These are phyloP conservation scores for Ailurus styani DNA, from an alignment of 2,113 vertebrate genomes.

Conservation along the genomic window DNA sequence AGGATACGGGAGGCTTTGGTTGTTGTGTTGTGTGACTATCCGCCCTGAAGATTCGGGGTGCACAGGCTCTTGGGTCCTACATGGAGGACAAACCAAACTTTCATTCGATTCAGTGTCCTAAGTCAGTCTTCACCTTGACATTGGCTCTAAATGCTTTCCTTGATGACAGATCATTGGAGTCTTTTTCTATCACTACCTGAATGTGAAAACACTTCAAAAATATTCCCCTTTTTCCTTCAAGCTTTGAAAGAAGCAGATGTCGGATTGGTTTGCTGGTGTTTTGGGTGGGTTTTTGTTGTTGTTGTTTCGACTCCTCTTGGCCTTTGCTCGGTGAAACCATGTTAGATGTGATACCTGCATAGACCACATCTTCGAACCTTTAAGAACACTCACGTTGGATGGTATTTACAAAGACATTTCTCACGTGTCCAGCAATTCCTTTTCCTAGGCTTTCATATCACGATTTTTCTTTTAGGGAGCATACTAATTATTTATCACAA, in stretches of 20 bases:
- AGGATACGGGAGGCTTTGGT: accelerated
- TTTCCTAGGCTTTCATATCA: background rate
- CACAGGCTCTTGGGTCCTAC: background rate
- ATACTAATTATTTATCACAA: background rate
- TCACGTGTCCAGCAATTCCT: background rate
- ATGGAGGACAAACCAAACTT: background rate
- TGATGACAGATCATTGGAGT: background rate
- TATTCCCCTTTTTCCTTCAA: background rate
- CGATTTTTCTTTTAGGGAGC: background rate
- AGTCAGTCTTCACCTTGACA: background rate
- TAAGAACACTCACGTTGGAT: background rate
- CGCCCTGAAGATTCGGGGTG: background rate
- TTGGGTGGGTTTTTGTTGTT: background rate
- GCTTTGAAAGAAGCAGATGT: background rate
- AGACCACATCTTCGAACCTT: background rate
- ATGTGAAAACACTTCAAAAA: background rate
- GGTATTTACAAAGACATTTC: background rate
- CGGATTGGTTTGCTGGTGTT: background rate
- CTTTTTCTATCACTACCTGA: background rate
- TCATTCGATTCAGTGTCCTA: background rate
- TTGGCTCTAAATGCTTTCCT: background rate
- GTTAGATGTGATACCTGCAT: background rate
- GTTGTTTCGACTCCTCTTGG: background rate
- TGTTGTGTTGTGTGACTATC: no score
- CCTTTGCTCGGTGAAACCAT: background rate